phyloP scores from a whole-genome alignment of 2,113 vertebrate genomes.

The Lepisosteus osseus region DNA sequence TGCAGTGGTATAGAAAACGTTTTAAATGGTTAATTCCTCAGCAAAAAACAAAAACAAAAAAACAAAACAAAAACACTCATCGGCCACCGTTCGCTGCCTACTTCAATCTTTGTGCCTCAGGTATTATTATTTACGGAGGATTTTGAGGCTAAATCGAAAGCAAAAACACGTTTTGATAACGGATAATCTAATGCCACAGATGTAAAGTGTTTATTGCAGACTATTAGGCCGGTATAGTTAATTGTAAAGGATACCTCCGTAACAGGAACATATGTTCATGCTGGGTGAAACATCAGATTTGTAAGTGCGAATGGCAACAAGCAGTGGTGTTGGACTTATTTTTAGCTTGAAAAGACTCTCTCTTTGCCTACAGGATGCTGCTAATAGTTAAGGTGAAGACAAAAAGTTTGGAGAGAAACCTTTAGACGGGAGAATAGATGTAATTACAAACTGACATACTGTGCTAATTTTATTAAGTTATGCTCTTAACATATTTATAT shows the following conservation, averaged over 20 bases:
- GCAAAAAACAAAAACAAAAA: too few relatives aligned
- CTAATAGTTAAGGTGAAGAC: too few relatives aligned
- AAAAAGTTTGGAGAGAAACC: too few relatives aligned
- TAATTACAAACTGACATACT: too few relatives aligned
- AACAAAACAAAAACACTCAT: too few relatives aligned
- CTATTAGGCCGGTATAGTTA: neutral
- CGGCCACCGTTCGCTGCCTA: neutral
- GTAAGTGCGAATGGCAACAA: slow-evolving; percentile 3
- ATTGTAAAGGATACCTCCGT: neutral
- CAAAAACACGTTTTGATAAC: neutral
- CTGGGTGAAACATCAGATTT: slow-evolving; percentile 7
- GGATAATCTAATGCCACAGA: neutral
- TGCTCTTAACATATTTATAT: too few relatives aligned
- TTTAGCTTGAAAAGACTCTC: neutral
- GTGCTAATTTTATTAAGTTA: too few relatives aligned
- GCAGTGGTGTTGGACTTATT: neutral
- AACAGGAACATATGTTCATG: slow-evolving; percentile 9
- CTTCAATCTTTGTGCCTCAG: neutral
- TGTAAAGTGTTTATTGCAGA: neutral
- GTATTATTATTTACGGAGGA: neutral
- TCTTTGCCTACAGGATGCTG: neutral
- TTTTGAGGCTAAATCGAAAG: neutral
- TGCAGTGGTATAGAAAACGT: too few relatives aligned
- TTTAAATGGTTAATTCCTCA: too few relatives aligned
- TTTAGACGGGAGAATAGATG: too few relatives aligned